Percentiles rank a stretch among this genome's conserved stretches.
These are phyloP conservation scores for Grammomys dolichurus DNA, from an alignment of 2,113 vertebrate genomes.

Conservation along the genomic window DNA sequence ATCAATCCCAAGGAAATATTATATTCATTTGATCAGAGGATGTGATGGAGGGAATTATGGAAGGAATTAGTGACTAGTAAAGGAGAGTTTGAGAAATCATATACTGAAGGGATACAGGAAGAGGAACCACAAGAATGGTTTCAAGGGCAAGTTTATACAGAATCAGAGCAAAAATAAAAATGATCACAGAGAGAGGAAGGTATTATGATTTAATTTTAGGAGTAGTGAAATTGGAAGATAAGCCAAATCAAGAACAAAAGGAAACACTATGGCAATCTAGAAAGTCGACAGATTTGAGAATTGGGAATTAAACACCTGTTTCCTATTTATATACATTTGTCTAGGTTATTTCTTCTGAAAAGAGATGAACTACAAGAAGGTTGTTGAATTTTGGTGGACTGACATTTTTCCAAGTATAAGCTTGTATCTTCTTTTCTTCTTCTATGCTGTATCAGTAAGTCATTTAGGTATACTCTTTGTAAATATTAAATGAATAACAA, in stretches of 20 bases:
- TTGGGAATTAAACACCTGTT: background rate
- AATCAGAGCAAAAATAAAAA: conserved; percentile 45
- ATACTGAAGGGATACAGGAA: conserved; percentile 3
- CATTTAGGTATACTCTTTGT: conserved; percentile 40
- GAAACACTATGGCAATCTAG: conserved; percentile 2
- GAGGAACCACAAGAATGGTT: conserved; percentile 35
- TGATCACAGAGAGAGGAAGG: background rate
- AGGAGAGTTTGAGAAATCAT: conserved; percentile 18
- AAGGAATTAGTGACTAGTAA: conserved; percentile 20
- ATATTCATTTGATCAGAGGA: conserved; percentile 55
- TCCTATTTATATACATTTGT: conserved; percentile 28
- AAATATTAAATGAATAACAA: conserved; percentile 64
- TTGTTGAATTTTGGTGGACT: conserved; percentile 18
- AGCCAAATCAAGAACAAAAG: background rate
- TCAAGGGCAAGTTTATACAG: background rate
- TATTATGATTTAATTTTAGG: background rate
- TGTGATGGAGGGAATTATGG: background rate
- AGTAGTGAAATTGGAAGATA: conserved; percentile 17
- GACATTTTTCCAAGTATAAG: conserved; percentile 37
- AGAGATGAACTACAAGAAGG: conserved; percentile 30
- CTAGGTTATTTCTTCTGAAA: conserved; percentile 41
- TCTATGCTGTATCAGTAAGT: conserved; percentile 46
- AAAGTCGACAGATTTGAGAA: background rate
- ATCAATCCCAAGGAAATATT: conserved; percentile 1
- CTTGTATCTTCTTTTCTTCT: conserved; percentile 34